These are phyloP conservation scores for Oedothorax gibbosus DNA, from an alignment of 1,140 invertebrate genomes.

Conservation along the genomic window DNA sequence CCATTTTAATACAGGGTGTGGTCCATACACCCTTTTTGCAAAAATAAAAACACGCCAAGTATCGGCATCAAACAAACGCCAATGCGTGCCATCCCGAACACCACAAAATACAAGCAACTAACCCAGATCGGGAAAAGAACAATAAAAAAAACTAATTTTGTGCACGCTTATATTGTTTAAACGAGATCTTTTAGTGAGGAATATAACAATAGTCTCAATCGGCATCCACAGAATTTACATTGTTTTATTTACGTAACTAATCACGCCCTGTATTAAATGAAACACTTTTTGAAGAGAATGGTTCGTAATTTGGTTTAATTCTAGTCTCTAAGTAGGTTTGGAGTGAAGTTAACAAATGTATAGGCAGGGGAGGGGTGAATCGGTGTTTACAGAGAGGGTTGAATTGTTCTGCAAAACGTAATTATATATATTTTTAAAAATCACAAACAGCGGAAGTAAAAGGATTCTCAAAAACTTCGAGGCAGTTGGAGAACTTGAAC, in stretches of 20 bases:
- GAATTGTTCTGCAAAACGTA: too few relatives aligned
- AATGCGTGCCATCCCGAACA: slow-evolving; percentile 34
- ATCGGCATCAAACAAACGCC: background rate
- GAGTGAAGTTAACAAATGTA: slow-evolving; percentile 20
- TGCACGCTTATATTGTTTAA: slow-evolving; percentile 53
- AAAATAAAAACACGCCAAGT: background rate
- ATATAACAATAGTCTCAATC: slow-evolving; percentile 32
- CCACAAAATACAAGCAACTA: background rate
- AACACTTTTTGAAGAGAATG: background rate
- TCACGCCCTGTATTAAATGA: slow-evolving; percentile 49
- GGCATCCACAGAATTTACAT: slow-evolving; percentile 34
- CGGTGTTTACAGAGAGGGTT: too few relatives aligned
- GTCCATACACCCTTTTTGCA: slow-evolving; percentile 1
- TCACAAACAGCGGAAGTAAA: too few relatives aligned
- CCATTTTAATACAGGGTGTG: slow-evolving; percentile 5
- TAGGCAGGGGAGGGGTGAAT: too few relatives aligned
- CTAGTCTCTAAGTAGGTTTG: background rate
- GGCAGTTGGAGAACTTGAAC: too few relatives aligned
- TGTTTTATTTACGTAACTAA: slow-evolving; percentile 35
- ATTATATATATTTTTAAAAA: too few relatives aligned
- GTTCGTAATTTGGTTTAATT: too few relatives aligned
- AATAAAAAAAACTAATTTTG: slow-evolving; percentile 11
- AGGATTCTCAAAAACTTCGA: too few relatives aligned
- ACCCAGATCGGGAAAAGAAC: slow-evolving; percentile 6
- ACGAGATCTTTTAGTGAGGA: slow-evolving; percentile 20